These are phyloP conservation scores for Hylia prasina DNA, from an alignment of 2,113 vertebrate species.

Conservation along the genomic window DNA sequence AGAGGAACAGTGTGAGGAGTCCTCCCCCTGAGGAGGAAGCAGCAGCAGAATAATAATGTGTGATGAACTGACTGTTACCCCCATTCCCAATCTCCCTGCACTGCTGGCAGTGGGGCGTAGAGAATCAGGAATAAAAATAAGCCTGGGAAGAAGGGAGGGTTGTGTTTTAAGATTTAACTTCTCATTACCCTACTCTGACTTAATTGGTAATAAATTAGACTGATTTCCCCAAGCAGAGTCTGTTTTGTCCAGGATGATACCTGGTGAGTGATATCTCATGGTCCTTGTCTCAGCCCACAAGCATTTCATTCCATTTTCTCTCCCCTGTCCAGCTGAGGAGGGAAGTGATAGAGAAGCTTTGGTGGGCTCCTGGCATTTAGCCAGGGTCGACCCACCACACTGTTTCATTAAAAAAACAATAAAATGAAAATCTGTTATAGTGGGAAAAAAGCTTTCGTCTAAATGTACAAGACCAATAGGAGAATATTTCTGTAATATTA, in stretches of 20 bases:
- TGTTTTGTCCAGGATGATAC: background rate
- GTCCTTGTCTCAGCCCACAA: background rate
- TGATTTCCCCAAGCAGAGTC: background rate
- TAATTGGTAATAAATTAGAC: background rate
- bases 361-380: background rate
- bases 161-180: background rate
- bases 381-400: background rate
- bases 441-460: background rate
- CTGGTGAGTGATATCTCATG: background rate
- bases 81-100: background rate
- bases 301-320: background rate
- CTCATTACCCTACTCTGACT: background rate
- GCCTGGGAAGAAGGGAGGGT: background rate
- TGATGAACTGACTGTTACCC: background rate
- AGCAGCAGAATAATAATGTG: background rate
- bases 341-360: background rate
- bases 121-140: background rate
- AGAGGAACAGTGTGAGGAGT: background rate
- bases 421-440: background rate
- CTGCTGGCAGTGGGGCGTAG: background rate
- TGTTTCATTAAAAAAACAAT: background rate
- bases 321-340: background rate
- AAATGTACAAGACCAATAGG: background rate
- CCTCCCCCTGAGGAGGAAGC: background rate
- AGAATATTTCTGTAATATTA: background rate